A percentile compares a stretch with the other conserved stretches of the same genome.
Conservation (phyloP, 2,797 vertebrate species). For the Lepilemur ruficaudatus region DNA sequence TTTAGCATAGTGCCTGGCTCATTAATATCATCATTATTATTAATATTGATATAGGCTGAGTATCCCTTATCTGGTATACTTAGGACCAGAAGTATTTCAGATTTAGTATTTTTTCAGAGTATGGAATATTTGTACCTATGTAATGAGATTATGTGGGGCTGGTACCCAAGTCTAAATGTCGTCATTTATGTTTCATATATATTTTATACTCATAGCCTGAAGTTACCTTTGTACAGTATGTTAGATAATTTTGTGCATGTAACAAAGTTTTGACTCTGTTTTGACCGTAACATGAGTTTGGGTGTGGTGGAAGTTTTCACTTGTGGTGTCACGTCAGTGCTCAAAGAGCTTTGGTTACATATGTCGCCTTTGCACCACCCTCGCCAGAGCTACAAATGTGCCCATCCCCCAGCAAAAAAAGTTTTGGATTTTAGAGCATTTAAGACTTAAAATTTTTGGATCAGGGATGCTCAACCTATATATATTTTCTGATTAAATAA, state of each 20-base stretch:
- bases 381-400: too few relatives aligned
- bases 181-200: neutral
- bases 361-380: too few relatives aligned
- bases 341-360: neutral
- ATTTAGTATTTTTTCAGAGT: neutral
- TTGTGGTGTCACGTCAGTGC: neutral
- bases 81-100: neutral
- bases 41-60: neutral
- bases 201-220: neutral
- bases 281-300: neutral
- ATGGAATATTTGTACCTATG: neutral
- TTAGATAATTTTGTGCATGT: neutral
- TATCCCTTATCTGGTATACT: neutral
- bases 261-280: neutral
- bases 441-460: neutral
- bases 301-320: neutral
- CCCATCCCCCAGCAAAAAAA: too few relatives aligned
- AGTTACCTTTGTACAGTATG: neutral
- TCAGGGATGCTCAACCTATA: neutral
- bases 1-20: neutral
- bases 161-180: neutral
- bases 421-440: neutral
- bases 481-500: neutral
- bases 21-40: neutral
- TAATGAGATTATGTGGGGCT: neutral